Base-by-base conservation (phyloP, 2,888 invertebrate species). In the Bellardia bayeri region DNA sequence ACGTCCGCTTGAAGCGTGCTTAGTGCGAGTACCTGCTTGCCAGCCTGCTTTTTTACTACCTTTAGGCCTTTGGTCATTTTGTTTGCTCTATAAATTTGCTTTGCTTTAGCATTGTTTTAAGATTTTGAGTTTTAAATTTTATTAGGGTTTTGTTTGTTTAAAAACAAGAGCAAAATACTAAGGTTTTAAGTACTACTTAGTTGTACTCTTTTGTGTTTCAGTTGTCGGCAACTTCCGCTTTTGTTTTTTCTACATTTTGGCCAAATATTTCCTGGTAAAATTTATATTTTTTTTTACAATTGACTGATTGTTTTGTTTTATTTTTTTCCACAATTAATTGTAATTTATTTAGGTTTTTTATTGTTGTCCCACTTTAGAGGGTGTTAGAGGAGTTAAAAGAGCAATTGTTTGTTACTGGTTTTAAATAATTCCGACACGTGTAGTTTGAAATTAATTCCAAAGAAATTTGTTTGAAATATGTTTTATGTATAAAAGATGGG, bases 1-100 rank as follows among this genome's bases (percentile, higher is more conserved):
- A 71, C 71, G 82, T 80, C 83, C 71, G 86, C 71, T 83, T 16
- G 66, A 87, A 87, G 86, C 80, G 86, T 87, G 86, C 86, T 71
- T 56, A 30, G 37, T 45, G 5, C 58, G 9, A 58, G 37, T 86
- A 87, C 86, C 86, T 87, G 83, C 61, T 78, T 45, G 9, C 45
- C 42, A 42, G 42, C 6, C 6, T 42, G 5, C 8, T 40, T 45
- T 7, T 45, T 6, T 6, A 37, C 37, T 49, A 49, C 37, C 11
- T 56, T 66, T 56, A 56, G 58, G 33, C 58, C 56, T 2, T n/a
- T 85, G 85, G 85, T 75, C 85, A 85, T 33, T 68, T 68, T 16
- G 11, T 49, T 81, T 84, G 61, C 49, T 79, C 16, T 74, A 74
- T 30, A 66, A 37, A 69, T 64, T 71, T 76, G 56, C 51, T 69